Evolutionary conservation across 1,140 invertebrate species (phyloP).

Genomic region (Pseudomyrmex dendroicus): DNA sequence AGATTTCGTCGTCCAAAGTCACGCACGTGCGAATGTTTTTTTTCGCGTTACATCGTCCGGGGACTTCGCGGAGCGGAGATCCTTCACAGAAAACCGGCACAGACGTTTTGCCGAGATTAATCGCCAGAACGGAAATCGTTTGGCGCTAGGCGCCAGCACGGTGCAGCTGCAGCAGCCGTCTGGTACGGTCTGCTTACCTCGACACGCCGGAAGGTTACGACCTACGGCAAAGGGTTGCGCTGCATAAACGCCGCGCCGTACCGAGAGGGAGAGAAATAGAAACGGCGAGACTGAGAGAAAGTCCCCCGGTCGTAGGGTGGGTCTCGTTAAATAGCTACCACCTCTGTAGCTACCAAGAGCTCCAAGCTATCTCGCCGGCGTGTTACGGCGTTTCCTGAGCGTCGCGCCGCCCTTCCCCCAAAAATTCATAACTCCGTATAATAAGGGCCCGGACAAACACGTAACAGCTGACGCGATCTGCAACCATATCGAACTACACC

Average conservation of each 20-base stretch:
- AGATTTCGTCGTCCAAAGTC: neutral
- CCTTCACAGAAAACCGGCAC: slow-evolving; percentile 33
- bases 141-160: slow-evolving; percentile 45
- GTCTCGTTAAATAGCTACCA: slow-evolving; percentile 38
- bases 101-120: slow-evolving; percentile 62
- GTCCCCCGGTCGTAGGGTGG: neutral
- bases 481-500: slow-evolving; percentile 61
- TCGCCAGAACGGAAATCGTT: slow-evolving; percentile 72
- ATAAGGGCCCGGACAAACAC: slow-evolving; percentile 20
- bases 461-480: slow-evolving; percentile 61
- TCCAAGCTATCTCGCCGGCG: slow-evolving; percentile 15
- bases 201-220: slow-evolving; percentile 73
- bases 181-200: slow-evolving; percentile 70
- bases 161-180: slow-evolving; percentile 64
- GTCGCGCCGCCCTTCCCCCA: slow-evolving; percentile 38
- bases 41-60: neutral
- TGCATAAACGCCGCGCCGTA: slow-evolving; percentile 52
- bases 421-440: slow-evolving; percentile 65
- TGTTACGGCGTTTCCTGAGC: slow-evolving; percentile 16
- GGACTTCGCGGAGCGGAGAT: slow-evolving; percentile 7
- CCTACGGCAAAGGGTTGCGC: slow-evolving; percentile 66
- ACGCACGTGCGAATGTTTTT: no score
- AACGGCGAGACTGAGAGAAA: slow-evolving; percentile 31
- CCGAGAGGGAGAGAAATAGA: neutral
- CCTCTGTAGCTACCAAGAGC: neutral